A percentile compares a stretch with the other conserved stretches of the same genome.
These are phyloP conservation scores for Picathartes gymnocephalus DNA, from an alignment of 2,113 vertebrate genomes.

Conservation along the genomic window DNA sequence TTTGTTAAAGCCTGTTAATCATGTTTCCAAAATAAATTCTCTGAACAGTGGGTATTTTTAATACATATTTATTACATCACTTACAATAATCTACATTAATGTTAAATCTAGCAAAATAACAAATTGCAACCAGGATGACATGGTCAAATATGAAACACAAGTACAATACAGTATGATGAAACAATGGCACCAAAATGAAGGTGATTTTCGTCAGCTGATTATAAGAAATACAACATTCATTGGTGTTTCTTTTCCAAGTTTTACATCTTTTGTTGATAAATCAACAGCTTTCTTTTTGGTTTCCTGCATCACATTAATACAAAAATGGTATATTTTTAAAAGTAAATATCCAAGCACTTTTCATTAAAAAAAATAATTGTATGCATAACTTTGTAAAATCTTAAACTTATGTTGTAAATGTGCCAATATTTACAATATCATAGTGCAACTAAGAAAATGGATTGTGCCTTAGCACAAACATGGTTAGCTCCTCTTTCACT, in stretches of 20 bases:
- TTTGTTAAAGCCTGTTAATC: neutral
- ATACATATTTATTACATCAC: conserved; percentile 73
- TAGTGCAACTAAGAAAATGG: conserved; percentile 58
- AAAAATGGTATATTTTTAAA: conserved; percentile 45
- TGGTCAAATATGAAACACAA: conserved; percentile 60
- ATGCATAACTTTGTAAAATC: conserved; percentile 44
- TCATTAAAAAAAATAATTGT: conserved; percentile 49
- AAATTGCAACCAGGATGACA: conserved; percentile 60
- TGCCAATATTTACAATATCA: conserved; percentile 61
- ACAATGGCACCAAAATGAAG: conserved; percentile 53
- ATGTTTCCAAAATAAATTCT: conserved; percentile 69
- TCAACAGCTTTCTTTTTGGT: conserved; percentile 39
- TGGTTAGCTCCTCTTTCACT: conserved; percentile 44
- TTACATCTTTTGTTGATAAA: conserved; percentile 36
- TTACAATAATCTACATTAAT: conserved; percentile 60
- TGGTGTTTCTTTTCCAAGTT: conserved; percentile 17
- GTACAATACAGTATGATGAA: conserved; percentile 60
- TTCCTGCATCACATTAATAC: conserved; percentile 57
- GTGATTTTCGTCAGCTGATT: conserved; percentile 28
- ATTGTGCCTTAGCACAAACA: conserved; percentile 57
- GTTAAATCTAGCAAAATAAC: conserved; percentile 64
- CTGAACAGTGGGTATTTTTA: conserved; percentile 64
- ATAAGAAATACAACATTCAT: conserved; percentile 49
- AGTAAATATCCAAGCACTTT: conserved; percentile 42
- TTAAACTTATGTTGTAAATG: conserved; percentile 41